Conservation (phyloP, 2,797 vertebrate genomes). For the Silurus aristotelis region DNA sequence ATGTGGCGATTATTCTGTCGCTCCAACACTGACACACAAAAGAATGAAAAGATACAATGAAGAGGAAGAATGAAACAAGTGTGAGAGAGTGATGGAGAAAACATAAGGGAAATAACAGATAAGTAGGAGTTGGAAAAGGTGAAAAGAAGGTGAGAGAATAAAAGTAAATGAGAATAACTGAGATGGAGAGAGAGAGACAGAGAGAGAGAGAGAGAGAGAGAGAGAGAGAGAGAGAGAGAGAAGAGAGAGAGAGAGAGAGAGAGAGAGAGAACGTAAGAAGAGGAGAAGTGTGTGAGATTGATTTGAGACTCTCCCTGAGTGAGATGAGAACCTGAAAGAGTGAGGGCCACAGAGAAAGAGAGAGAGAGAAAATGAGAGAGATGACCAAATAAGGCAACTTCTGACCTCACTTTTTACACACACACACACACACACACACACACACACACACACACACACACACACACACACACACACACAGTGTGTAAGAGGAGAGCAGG, state of each 20-base stretch:
- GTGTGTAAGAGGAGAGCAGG: constrained; percentile 4
- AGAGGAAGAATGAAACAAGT: too few relatives aligned
- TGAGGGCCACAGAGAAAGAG: not conserved
- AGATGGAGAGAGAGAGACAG: too few relatives aligned
- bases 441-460: not conserved
- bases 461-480: constrained; percentile 2
- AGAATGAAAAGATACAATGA: too few relatives aligned
- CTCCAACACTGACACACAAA: too few relatives aligned
- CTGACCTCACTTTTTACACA: not conserved
- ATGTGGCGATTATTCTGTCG: too few relatives aligned
- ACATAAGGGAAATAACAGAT: too few relatives aligned
- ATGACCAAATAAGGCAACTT: constrained; percentile 15
- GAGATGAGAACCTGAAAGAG: not conserved
- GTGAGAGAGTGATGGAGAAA: too few relatives aligned
- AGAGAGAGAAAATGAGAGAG: not conserved
- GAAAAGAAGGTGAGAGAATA: too few relatives aligned
- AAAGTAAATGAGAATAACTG: too few relatives aligned
- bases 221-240: not conserved
- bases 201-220: too few relatives aligned
- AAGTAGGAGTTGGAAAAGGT: too few relatives aligned
- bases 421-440: not conserved
- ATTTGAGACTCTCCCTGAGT: too few relatives aligned
- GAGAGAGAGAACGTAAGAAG: not conserved
- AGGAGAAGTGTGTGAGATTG: not conserved
- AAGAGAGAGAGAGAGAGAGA: not conserved